Conservation (phyloP, 2,113 vertebrate genomes). For the Glaucomys volans region DNA sequence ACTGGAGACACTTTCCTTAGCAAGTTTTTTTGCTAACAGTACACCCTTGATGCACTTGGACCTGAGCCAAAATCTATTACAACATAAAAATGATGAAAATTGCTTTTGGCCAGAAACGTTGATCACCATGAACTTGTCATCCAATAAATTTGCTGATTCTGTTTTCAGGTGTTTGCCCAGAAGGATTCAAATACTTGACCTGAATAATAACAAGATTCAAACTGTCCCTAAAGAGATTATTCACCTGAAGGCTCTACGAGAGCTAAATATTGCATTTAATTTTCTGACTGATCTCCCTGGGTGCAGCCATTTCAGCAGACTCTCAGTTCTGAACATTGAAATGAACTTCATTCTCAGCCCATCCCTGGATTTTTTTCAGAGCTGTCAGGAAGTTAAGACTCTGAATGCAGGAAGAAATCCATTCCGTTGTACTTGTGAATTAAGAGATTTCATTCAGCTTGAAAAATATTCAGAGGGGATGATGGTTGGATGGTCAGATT, state of each 20-base stretch:
- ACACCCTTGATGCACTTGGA: conserved; percentile 90
- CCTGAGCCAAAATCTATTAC: conserved; percentile 89
- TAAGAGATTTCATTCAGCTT: conserved; percentile 87
- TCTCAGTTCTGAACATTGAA: conserved; percentile 86
- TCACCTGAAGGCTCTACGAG: conserved; percentile 83
- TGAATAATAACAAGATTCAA: conserved; percentile 90
- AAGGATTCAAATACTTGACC: conserved; percentile 82
- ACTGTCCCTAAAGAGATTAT: conserved; percentile 81
- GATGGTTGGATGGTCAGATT: conserved; percentile 88
- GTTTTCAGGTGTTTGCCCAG: conserved; percentile 92
- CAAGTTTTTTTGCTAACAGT: conserved; percentile 86
- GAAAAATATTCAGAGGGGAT: conserved; percentile 67
- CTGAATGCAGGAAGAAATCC: conserved; percentile 90
- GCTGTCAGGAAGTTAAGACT: conserved; percentile 84
- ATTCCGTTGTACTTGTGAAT: conserved; percentile 90
- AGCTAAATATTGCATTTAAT: conserved; percentile 90
- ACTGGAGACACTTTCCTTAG: conserved; percentile 83
- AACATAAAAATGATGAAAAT: conserved; percentile 65
- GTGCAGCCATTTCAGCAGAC: conserved; percentile 84
- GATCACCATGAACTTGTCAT: conserved; percentile 88
- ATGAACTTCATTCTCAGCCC: conserved; percentile 89
- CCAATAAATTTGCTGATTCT: conserved; percentile 84
- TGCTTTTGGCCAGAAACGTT: conserved; percentile 90
- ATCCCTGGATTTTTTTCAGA: conserved; percentile 82
- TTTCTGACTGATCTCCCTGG: conserved; percentile 89